Evolutionary conservation across 2,888 invertebrate species (phyloP), one percentile per base, ranked within the genome.

Genomic region (Andrena praecox): DNA sequence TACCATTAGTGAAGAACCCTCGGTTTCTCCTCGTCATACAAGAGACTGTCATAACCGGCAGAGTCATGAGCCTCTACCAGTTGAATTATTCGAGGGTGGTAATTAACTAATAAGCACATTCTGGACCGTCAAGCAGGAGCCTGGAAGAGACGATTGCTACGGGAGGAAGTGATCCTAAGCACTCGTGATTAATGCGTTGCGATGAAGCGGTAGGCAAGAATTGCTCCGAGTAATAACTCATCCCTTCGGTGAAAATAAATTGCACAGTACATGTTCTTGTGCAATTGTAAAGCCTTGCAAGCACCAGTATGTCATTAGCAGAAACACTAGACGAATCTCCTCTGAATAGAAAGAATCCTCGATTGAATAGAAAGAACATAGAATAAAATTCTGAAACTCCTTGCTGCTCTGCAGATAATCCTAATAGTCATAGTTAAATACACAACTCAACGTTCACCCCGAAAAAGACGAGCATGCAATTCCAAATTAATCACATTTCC

Each of bases 61-160:
- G 50, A 74, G 68, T 29, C 77, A 67, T 48, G 78, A 63, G 66
- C 50, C 50, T 62, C 68, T 80, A 85, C 87, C 67, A 67, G 76
- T 56, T 71, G 71, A 78, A 85, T 85, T 85, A 80, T 80, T 81
- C 82, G 85, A 80, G 80, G 86, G 68, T 78, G 79, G 72, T 85
- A 88, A 87, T 87, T 88, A 88, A 83, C 81, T 86, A 87, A 87
- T 87, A 87, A 87, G 76, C 79, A 80, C 78, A 69, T 82, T 68
- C 75, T 66, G 54, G 56, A 35, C 29, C 56, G 63, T 63, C 68
- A 35, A 76, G 59, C 63, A 48, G 12, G 20, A 56, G 31, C 29
- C 35, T 12, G 63, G 66, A 56, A 75, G 78, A 62, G 60, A 54
- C 67, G 77, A 87, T 87, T 80, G 77, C 70, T 66, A 31, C n/a